phyloP scores from a whole-genome alignment of 2,113 vertebrate species.

The Athene cunicularia region DNA sequence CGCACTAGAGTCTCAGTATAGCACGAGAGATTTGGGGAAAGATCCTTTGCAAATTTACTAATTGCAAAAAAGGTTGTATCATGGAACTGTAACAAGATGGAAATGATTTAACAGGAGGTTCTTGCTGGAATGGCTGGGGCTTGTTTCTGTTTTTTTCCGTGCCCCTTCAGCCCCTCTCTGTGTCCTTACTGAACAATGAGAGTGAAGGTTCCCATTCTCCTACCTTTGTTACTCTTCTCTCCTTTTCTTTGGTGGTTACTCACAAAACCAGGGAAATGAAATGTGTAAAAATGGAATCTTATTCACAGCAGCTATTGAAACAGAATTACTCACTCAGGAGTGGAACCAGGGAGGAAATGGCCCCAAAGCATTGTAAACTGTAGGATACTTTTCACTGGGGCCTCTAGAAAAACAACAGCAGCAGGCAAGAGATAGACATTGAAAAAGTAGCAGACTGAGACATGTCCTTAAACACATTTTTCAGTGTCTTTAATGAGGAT shows the following conservation, averaged over 20 bases:
- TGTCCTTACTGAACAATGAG: neutral
- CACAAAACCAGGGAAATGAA: neutral
- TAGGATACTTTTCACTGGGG: neutral
- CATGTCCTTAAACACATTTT: neutral
- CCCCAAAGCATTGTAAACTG: neutral
- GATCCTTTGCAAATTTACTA: neutral
- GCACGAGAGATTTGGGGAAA: neutral
- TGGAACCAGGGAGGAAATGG: neutral
- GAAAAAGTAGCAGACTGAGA: neutral
- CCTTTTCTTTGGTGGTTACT: neutral
- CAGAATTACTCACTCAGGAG: neutral
- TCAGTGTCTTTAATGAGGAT: constrained; percentile 9
- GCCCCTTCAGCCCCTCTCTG: neutral
- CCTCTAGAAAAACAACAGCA: neutral
- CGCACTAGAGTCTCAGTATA: neutral
- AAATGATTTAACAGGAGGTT: neutral
- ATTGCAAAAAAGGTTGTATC: fast-evolving
- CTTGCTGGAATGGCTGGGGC: neutral
- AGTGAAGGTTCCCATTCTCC: neutral
- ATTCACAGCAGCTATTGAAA: neutral
- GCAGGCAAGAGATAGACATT: neutral
- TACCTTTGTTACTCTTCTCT: neutral
- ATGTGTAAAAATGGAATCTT: neutral
- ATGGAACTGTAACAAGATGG: fast-evolving
- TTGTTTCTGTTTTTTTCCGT: neutral